Percentiles rank a stretch among this genome's conserved stretches.
Conservation (phyloP, 2,113 vertebrate species). For the Gasterosteus aculeatus region DNA sequence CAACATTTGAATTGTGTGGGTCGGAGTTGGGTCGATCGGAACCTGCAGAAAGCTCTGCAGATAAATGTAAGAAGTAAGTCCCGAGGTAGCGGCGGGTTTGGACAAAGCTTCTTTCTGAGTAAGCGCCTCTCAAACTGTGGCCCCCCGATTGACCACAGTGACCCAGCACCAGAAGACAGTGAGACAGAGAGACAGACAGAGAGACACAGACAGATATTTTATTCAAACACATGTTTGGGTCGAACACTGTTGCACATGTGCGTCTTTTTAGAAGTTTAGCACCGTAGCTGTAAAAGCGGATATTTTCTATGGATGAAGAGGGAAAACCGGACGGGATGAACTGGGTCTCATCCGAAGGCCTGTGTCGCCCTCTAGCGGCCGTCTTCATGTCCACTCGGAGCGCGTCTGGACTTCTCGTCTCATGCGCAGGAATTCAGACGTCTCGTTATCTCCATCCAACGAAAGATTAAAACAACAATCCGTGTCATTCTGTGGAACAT, state of each 20-base stretch:
- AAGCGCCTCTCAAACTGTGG: constrained; percentile 28
- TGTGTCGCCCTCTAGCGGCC: constrained; percentile 76
- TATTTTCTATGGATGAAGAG: not conserved
- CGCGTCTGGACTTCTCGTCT: not conserved
- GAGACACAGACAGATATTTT: constrained; percentile 9
- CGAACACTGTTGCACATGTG: too few relatives aligned
- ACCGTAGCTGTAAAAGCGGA: too few relatives aligned
- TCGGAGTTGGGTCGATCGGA: constrained; percentile 52
- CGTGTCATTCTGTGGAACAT: not conserved
- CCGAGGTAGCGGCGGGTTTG: too few relatives aligned
- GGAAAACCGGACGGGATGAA: not conserved
- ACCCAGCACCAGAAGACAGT: constrained; percentile 18
- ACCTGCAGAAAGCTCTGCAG: constrained; percentile 27
- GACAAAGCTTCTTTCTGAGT: not conserved
- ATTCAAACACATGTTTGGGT: not conserved
- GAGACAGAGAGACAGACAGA: constrained; percentile 36
- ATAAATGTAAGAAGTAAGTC: not conserved
- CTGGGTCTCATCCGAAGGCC: constrained; percentile 27
- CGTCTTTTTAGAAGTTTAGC: too few relatives aligned
- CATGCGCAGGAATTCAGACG: not conserved
- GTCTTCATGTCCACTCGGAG: not conserved
- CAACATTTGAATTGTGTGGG: constrained; percentile 15
- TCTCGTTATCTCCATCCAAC: not conserved
- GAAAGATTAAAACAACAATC: not conserved
- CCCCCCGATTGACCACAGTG: constrained; percentile 46